Evolutionary conservation across 2,888 invertebrate genomes (phyloP).

Genomic region (Dicranocentrus wangi): DNA sequence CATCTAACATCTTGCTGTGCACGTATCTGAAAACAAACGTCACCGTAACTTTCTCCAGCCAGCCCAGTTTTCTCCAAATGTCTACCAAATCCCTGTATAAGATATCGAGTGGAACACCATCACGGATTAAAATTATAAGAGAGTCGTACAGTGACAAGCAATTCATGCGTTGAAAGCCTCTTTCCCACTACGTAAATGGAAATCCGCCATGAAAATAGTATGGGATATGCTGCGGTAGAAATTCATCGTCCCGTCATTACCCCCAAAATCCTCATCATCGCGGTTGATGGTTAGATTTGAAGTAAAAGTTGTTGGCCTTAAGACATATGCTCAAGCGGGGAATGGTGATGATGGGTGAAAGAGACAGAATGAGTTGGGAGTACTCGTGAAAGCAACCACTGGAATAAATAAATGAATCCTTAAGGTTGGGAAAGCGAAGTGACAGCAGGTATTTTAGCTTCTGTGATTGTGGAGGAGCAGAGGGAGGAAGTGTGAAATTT

Average conservation of each 20-base stretch:
- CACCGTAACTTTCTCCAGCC: too few species aligned
- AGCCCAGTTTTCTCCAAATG: too few species aligned
- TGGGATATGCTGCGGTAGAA: slow-evolving; percentile 17
- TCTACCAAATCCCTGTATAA: too few species aligned
- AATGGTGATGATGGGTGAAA: slow-evolving; percentile 21
- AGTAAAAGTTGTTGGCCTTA: not conserved
- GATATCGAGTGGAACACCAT: too few species aligned
- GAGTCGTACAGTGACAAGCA: too few species aligned
- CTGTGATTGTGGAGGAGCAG: not conserved
- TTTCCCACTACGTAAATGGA: too few species aligned
- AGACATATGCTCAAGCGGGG: slow-evolving; percentile 1
- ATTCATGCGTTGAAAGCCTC: too few species aligned
- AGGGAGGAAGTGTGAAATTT: not conserved
- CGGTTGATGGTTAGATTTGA: not conserved
- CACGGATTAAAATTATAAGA: too few species aligned
- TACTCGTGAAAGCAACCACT: slow-evolving; percentile 37
- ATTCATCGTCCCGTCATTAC: slow-evolving; percentile 45
- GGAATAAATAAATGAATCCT: slow-evolving; percentile 40
- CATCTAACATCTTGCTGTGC: too few species aligned
- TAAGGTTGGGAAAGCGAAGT: not conserved
- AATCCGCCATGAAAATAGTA: not conserved
- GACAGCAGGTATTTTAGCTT: not conserved
- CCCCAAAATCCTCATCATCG: slow-evolving; percentile 34
- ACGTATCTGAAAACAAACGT: too few species aligned
- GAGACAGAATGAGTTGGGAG: not conserved